phyloP scores from a whole-genome alignment of 2,113 vertebrate genomes.

The Ornithorhynchus anatinus region DNA sequence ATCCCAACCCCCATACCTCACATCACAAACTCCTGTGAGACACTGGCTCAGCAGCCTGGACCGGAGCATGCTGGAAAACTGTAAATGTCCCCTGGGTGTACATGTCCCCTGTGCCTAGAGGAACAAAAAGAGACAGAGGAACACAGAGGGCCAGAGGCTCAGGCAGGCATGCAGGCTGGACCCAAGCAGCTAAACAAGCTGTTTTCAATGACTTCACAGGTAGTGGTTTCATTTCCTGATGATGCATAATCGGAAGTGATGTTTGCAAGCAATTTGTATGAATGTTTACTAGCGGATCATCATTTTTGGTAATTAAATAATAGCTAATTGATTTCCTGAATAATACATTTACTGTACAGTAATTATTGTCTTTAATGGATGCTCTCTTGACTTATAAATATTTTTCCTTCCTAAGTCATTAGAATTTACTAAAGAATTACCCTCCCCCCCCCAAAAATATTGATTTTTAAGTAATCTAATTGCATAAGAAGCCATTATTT shows the following conservation, averaged over 20 bases:
- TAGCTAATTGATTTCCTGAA: slow-evolving; percentile 75
- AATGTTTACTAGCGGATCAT: slow-evolving; percentile 71
- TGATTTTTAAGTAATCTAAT: slow-evolving; percentile 69
- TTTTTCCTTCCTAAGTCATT: slow-evolving; percentile 75
- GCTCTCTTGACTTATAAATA: slow-evolving; percentile 66
- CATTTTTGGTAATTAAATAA: slow-evolving; percentile 80
- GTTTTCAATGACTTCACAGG: not conserved
- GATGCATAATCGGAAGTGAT: slow-evolving; percentile 46
- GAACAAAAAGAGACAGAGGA: no score
- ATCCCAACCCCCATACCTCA: not conserved
- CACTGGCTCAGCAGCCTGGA: not conserved
- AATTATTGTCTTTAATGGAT: slow-evolving; percentile 72
- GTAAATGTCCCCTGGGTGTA: no score
- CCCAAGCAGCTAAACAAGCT: not conserved
- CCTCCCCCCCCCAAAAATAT: slow-evolving; percentile 65
- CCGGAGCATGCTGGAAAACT: no score
- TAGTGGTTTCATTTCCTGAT: slow-evolving; percentile 37
- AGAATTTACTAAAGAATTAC: slow-evolving; percentile 75
- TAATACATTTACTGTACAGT: slow-evolving; percentile 74
- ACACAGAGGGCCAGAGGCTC: not conserved
- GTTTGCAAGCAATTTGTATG: slow-evolving; percentile 55
- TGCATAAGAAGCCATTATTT: slow-evolving; percentile 36
- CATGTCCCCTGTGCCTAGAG: no score
- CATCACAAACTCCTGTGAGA: no score
- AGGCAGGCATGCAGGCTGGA: not conserved